phyloP scores from a whole-genome alignment of 2,113 vertebrate species.

The Callocephalon fimbriatum region DNA sequence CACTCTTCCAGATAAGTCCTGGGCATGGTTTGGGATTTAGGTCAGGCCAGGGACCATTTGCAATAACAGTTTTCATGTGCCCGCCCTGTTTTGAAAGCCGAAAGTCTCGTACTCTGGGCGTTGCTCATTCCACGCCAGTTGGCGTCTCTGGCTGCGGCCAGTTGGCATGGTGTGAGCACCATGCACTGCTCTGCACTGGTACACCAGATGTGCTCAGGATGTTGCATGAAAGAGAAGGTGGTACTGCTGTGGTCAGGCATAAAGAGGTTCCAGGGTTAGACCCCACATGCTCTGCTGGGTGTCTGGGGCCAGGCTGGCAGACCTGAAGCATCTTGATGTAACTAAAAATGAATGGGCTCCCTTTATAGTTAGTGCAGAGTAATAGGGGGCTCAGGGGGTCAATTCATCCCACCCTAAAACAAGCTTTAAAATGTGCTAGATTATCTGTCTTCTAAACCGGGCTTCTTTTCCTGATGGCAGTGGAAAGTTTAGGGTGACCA shows the following conservation, averaged over 20 bases:
- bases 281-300: not conserved
- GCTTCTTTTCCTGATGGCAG: not conserved
- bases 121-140: fast-evolving
- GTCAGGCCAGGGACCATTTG: not conserved
- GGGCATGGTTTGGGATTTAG: not conserved
- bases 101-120: not conserved
- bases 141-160: fast-evolving
- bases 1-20: not conserved
- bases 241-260: not conserved
- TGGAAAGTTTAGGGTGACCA: not conserved
- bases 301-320: not conserved
- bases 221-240: not conserved
- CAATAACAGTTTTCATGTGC: not conserved
- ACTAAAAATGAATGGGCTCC: not conserved
- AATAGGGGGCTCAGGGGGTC: not conserved
- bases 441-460: not conserved
- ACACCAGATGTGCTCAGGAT: fast-evolving
- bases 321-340: not conserved
- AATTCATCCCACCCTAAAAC: not conserved
- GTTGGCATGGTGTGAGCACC: fast-evolving
- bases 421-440: not conserved
- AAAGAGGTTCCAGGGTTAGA: not conserved
- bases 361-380: not conserved
- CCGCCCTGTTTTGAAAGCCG: not conserved
- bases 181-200: fast-evolving